These are phyloP conservation scores for Drosophila leontia DNA, from an alignment of 1,140 invertebrate species.

Conservation along the genomic window DNA sequence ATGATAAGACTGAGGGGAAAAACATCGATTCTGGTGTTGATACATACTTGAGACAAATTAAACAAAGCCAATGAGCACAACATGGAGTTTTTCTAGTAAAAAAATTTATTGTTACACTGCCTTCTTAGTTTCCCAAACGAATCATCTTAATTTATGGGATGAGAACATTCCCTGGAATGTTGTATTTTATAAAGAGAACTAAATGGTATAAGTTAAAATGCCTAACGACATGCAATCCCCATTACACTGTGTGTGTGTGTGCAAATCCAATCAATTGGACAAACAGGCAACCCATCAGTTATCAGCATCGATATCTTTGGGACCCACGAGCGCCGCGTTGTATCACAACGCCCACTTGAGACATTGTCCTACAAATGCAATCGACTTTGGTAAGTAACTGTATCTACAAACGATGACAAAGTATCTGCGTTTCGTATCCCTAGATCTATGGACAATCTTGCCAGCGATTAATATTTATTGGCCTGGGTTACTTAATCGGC, in stretches of 20 bases:
- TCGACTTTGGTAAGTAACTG: constrained; percentile 1
- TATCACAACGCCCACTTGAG: constrained; percentile 20
- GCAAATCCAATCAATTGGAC: constrained; percentile 19
- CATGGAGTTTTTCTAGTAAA: neutral
- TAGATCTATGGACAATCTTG: constrained; percentile 19
- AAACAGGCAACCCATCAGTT: constrained; percentile 1
- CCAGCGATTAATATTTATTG: constrained; percentile 14
- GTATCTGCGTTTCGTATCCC: constrained; percentile 9
- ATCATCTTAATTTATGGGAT: neutral
- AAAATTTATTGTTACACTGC: neutral
- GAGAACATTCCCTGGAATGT: neutral
- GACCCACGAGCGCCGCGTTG: neutral
- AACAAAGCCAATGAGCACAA: neutral
- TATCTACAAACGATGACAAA: constrained; percentile 1
- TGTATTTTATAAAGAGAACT: neutral
- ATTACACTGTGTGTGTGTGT: neutral
- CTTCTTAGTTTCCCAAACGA: neutral
- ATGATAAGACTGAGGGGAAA: neutral
- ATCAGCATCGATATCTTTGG: constrained; percentile 16
- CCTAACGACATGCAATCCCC: constrained; percentile 1
- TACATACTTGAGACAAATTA: neutral
- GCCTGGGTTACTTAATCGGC: constrained; percentile 28
- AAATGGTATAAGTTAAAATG: neutral
- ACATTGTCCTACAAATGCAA: constrained; percentile 3
- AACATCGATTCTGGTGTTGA: neutral